Conservation (phyloP, 1,140 invertebrate species). For the Drosophila simulans region DNA sequence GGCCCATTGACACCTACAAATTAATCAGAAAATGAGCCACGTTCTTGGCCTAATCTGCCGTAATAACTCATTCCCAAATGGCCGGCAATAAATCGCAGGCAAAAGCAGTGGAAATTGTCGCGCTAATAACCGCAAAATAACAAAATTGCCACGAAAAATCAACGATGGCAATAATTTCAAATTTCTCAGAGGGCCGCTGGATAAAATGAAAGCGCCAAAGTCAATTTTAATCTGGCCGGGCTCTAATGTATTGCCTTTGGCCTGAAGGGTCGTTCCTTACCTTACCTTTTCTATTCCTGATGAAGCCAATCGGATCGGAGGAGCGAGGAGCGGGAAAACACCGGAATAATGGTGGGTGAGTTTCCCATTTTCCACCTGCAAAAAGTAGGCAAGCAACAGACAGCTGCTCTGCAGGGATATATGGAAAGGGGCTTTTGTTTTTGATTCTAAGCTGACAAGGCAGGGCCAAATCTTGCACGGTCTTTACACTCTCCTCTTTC, state of each 20-base stretch:
- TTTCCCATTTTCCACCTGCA: conserved; percentile 18
- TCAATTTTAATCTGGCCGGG: conserved; percentile 61
- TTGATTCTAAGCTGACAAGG: conserved; percentile 76
- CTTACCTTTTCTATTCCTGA: conserved; percentile 40
- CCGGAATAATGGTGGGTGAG: neutral
- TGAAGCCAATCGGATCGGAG: conserved; percentile 76
- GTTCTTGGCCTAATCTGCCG: conserved; percentile 56
- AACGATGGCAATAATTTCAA: conserved; percentile 60
- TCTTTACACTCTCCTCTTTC: conserved; percentile 14
- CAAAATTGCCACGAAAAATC: conserved; percentile 57
- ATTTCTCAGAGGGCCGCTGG: conserved; percentile 14
- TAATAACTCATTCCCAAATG: conserved; percentile 73
- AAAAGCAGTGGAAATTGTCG: conserved; percentile 39
- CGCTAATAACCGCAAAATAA: conserved; percentile 71
- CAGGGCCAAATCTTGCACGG: conserved; percentile 16
- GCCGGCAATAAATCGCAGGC: conserved; percentile 55
- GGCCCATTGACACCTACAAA: conserved; percentile 70
- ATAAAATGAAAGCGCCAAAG: conserved; percentile 38
- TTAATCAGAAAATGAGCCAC: conserved; percentile 62
- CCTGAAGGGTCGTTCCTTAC: conserved; percentile 40
- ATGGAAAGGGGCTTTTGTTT: conserved; percentile 53
- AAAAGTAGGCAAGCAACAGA: conserved; percentile 74
- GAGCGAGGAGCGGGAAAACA: neutral
- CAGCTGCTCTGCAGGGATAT: conserved; percentile 65
- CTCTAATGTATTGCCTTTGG: conserved; percentile 72